Evolutionary conservation across 2,888 invertebrate genomes (phyloP).

Genomic region (Anthrax anthrax): DNA sequence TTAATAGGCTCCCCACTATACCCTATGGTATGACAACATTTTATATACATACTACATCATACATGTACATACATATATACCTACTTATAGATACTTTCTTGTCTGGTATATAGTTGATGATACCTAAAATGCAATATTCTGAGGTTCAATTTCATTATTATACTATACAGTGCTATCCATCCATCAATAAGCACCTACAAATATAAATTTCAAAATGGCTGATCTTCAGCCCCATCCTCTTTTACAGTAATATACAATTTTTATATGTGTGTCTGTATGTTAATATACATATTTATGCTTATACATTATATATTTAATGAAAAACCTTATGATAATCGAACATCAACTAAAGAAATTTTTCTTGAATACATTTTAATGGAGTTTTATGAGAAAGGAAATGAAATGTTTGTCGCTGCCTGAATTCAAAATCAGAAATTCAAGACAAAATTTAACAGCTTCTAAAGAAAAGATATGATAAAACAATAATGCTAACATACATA

Average conservation of each 20-base stretch:
- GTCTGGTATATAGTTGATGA: too few species aligned
- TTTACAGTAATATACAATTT: background rate
- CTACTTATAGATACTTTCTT: too few species aligned
- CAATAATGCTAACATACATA: too few species aligned
- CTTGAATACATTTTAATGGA: constrained; percentile 11
- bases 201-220: constrained; percentile 3
- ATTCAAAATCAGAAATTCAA: constrained; percentile 11
- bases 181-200: background rate
- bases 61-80: too few species aligned
- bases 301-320: background rate
- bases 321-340: background rate
- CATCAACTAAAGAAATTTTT: constrained; percentile 10
- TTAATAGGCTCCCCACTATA: too few species aligned
- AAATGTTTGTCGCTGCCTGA: constrained; percentile 10
- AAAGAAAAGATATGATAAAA: too few species aligned
- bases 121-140: too few species aligned
- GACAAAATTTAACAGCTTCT: constrained; percentile 2
- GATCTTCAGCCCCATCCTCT: background rate
- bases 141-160: too few species aligned
- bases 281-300: background rate
- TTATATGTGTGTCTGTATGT: background rate
- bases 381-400: constrained; percentile 13
- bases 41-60: too few species aligned
- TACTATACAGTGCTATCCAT: too few species aligned
- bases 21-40: too few species aligned